Conservation (phyloP, 2,113 vertebrate species). For the Mirounga angustirostris region DNA sequence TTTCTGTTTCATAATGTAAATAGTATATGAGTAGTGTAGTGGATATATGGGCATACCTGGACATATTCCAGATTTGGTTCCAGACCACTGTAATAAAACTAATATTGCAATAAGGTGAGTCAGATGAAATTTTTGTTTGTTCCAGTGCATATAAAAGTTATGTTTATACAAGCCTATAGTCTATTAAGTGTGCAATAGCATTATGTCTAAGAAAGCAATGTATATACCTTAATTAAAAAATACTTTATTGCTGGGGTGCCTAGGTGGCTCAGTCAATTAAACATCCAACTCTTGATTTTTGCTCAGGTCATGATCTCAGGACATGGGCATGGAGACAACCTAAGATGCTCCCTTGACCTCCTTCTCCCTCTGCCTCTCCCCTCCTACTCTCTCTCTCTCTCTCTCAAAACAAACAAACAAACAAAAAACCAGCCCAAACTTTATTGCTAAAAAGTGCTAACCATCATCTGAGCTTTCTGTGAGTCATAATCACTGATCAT, state of each 20-base stretch:
- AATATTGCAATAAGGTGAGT: background rate
- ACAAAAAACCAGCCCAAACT: background rate
- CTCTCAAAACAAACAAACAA: background rate
- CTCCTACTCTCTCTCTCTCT: background rate
- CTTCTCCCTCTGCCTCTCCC: no score
- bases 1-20: constrained; percentile 37
- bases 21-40: background rate
- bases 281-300: background rate
- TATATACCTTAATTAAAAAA: background rate
- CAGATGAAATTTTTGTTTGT: background rate
- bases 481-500: background rate
- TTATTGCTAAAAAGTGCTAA: background rate
- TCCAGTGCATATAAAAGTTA: background rate
- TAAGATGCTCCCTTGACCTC: background rate
- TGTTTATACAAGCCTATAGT: background rate
- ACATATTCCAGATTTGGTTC: background rate
- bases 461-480: background rate
- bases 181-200: background rate
- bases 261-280: background rate
- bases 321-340: background rate
- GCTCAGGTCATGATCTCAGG: background rate
- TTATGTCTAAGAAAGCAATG: background rate
- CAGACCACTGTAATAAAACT: background rate
- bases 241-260: background rate
- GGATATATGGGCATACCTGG: background rate